Base-by-base conservation (phyloP, 2,888 invertebrate species). In the Byasa hedistus region DNA sequence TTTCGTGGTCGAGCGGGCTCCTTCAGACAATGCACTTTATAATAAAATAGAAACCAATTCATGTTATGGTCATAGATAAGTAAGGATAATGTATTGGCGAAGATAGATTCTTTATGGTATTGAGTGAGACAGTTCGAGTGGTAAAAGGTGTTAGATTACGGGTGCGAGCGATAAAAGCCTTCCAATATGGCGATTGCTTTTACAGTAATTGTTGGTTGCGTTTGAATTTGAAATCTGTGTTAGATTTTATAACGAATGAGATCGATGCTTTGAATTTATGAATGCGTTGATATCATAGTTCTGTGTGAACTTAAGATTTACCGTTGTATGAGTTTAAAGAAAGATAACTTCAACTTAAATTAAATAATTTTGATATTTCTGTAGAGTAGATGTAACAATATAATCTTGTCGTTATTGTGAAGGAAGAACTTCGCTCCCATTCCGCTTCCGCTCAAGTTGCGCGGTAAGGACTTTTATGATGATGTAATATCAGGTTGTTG, bases 11-110 rank as follows among this genome's bases (percentile, higher is more conserved):
- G 83, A 83, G 85, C 86, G 84, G 79, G 81, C 86, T 86, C 81
- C 81, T 85, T 83, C 78, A 87, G 90, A 90, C 91, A 90, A 91
- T 91, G 90, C 89, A 89, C 85, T 91, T 91, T 91, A 91, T 91
- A 90, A 91, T 90, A 91, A 90, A 89, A 90, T 89, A 90, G 87
- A 86, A 86, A 83, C 86, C 82, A 79, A 80, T 84, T 85, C 84
- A 78, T 86, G 87, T 90, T 89, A 89, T 88, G 86, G 87, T 76
- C 82, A 83, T 81, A 89, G 90, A 90, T 91, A 90, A 89, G 87
- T 83, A 80, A 79, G 86, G 83, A 82, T 90, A 89, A 89, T 88
- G 87, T 87, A 91, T 89, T 82, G 85, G 79, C 80, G 84, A 81
- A 89, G 91, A 91, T 91, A 91, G 82, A 82, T 86, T 77, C 78